Evolutionary conservation across 2,797 vertebrate species (phyloP), one percentile per base, ranked within the genome.

Genomic region (Emys orbicularis): DNA sequence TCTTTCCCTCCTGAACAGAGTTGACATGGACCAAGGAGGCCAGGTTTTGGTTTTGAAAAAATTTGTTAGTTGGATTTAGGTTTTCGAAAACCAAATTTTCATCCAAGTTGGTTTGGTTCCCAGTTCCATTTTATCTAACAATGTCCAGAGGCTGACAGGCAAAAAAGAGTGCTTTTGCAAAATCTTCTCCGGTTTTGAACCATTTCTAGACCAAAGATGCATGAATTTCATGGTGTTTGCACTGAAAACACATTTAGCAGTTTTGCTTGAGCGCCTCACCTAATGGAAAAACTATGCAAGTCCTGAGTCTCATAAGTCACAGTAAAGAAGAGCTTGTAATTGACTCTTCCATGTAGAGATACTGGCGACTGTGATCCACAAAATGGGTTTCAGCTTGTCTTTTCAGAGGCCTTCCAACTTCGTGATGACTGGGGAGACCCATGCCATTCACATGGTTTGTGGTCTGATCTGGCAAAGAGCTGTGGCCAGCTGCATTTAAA

Each of bases 181-280:
- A 88, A 93, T 41, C 74, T 74, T 21, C 12, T 1, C 1, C 3
- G 1, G 41, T 18, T 95, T 95, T 93, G 77, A 41, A 5, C 27
- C 12, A 34, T 90, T 93, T 90, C 21, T 50, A 72, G 44, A 59
- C 21, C 37, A 86, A 4, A 6, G 11, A 79, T 5, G 6, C 29
- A 5, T 80, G 25, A 93, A 83, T 82, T 79, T 90, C 23, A 47
- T 5, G 2, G 49, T 52, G 31, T 80, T 47, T 89, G 2, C 21
- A 29, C 5, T 86, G 54, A 79, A 72, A 93, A 61, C 3, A 1
- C 2, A 15, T 87, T 86, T 86, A 88, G 72, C 27, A 10, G 2
- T 87, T 92, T 91, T 92, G 37, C 86, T 49, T 84, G 76, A 90
- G 44, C 16, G 87, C 74, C 91, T 5, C 84, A 79, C 72, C 31